Percentiles rank a stretch among this genome's conserved stretches.
Conservation (phyloP, 2,113 vertebrate species). For the Corythornis vintsioides region DNA sequence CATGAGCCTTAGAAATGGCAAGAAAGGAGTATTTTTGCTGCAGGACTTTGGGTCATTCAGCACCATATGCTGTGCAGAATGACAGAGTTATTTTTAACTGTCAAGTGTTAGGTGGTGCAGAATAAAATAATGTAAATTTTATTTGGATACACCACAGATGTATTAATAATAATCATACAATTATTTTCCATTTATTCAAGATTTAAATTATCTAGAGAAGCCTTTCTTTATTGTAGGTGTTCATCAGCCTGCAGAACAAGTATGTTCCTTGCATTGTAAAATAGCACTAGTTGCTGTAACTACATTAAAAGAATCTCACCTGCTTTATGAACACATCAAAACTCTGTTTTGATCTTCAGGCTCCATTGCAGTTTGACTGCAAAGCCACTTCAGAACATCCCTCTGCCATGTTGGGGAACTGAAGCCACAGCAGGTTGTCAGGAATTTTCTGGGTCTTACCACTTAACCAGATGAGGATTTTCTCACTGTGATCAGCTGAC, state of each 20-base stretch:
- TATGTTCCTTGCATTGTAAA: not conserved
- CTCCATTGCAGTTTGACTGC: not conserved
- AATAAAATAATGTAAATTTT: not conserved
- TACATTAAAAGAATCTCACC: not conserved
- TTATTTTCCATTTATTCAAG: not conserved
- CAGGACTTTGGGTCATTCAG: not conserved
- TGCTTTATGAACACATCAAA: not conserved
- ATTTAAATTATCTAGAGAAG: not conserved
- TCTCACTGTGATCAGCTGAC: not conserved
- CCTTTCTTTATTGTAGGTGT: not conserved
- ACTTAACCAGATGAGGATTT: not conserved
- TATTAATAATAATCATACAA: not conserved
- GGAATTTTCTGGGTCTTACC: not conserved
- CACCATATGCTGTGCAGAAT: not conserved
- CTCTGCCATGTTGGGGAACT: not conserved
- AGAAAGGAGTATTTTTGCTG: not conserved
- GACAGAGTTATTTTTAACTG: not conserved
- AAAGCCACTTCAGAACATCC: not conserved
- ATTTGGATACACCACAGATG: not conserved
- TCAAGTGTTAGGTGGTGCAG: not conserved
- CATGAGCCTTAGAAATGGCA: not conserved
- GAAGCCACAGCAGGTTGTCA: not conserved
- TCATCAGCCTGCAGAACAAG: not conserved
- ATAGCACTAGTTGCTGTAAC: not conserved
- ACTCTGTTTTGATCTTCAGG: not conserved